Conservation (phyloP, 1,140 invertebrate species). For the Drosophila teissieri region DNA sequence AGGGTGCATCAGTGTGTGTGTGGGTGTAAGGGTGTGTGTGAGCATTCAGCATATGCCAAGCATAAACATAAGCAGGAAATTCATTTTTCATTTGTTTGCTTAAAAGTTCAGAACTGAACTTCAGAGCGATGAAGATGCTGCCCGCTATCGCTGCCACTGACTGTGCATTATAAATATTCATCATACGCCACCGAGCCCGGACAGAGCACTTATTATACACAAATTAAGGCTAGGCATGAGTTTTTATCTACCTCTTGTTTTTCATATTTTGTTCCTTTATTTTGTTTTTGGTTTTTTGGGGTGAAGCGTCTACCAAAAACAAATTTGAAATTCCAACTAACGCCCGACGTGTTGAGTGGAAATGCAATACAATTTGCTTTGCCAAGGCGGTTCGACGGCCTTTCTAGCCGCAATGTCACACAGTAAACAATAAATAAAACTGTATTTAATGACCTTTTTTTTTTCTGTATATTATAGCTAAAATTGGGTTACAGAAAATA, state of each 20-base stretch:
- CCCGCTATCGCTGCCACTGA: slow-evolving; percentile 30
- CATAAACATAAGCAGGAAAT: slow-evolving; percentile 82
- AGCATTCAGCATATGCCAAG: slow-evolving; percentile 78
- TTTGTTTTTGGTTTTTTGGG: slow-evolving; percentile 7
- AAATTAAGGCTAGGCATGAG: slow-evolving; percentile 71
- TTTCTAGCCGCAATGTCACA: slow-evolving; percentile 39
- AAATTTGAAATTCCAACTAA: slow-evolving; percentile 80
- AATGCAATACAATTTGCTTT: slow-evolving; percentile 68
- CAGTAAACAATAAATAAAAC: slow-evolving; percentile 6
- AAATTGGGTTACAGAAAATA: too few relatives aligned
- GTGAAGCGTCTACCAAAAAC: slow-evolving; percentile 41
- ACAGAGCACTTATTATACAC: slow-evolving; percentile 75
- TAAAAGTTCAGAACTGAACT: slow-evolving; percentile 57
- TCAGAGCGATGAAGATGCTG: slow-evolving; percentile 56
- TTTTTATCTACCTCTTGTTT: slow-evolving; percentile 10
- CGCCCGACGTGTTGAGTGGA: slow-evolving; percentile 47
- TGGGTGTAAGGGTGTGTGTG: slow-evolving; percentile 31
- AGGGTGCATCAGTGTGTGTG: slow-evolving; percentile 18
- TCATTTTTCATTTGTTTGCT: slow-evolving; percentile 82
- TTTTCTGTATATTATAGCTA: too few relatives aligned
- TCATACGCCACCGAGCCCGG: slow-evolving; percentile 64
- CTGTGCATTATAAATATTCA: slow-evolving; percentile 76
- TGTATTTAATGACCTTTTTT: not conserved
- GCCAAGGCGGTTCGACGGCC: slow-evolving; percentile 65
- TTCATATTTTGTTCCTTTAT: slow-evolving; percentile 11